Conservation (phyloP, 2,888 invertebrate genomes). For the Cerastis leucographa region DNA sequence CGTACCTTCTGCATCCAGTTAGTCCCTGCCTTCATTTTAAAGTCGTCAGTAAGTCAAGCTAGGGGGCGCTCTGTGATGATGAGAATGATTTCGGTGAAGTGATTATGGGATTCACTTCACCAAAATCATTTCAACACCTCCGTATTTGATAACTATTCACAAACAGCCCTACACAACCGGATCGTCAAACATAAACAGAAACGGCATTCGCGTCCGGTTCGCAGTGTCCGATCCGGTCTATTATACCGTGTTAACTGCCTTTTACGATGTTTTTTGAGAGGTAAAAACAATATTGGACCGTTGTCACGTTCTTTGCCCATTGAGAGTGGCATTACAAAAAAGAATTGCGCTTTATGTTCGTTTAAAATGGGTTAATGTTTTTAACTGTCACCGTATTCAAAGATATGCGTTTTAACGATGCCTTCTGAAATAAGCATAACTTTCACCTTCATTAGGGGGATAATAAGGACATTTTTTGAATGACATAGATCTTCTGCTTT, state of each 20-base stretch:
- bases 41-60: neutral
- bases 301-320: conserved; percentile 61
- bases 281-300: conserved; percentile 68
- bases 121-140: neutral
- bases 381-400: conserved; percentile 29
- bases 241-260: conserved; percentile 68
- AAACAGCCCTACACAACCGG: conserved; percentile 47
- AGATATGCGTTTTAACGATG: conserved; percentile 14
- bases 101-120: neutral
- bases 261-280: conserved; percentile 65
- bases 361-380: conserved; percentile 44
- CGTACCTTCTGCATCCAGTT: neutral
- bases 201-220: conserved; percentile 67
- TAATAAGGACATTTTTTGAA: neutral
- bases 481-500: too few species aligned
- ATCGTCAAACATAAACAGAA: conserved; percentile 73
- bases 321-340: conserved; percentile 48
- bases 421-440: neutral
- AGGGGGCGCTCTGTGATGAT: neutral
- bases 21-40: neutral
- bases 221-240: conserved; percentile 66
- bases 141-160: neutral
- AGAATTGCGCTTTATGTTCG: conserved; percentile 43
- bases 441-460: neutral
- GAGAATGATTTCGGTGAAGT: neutral